Percentiles rank a stretch among this genome's conserved stretches.
phyloP scores from a whole-genome alignment of 2,113 vertebrate species.

The Acrocephalus arundinaceus region DNA sequence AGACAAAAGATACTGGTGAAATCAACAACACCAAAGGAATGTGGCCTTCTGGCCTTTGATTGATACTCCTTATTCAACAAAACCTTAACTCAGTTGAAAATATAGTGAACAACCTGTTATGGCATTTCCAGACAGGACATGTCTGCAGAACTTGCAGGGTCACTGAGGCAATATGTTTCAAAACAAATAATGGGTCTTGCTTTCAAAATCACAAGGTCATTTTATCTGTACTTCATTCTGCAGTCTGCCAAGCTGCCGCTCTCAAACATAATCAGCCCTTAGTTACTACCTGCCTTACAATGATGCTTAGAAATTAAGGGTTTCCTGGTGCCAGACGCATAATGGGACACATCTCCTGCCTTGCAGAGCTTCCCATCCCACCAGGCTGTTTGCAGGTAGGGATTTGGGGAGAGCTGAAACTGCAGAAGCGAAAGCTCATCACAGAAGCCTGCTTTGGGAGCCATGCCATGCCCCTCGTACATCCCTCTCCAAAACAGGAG shows the following conservation, averaged over 20 bases:
- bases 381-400: background rate
- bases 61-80: slow-evolving; percentile 61
- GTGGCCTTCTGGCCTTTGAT: slow-evolving; percentile 59
- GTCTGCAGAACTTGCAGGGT: slow-evolving; percentile 38
- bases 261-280: background rate
- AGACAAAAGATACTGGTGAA: slow-evolving; percentile 50
- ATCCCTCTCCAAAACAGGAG: background rate
- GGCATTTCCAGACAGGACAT: slow-evolving; percentile 35
- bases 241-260: background rate
- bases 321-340: background rate
- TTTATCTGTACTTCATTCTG: slow-evolving; percentile 45
- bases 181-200: slow-evolving; percentile 5
- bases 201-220: slow-evolving; percentile 46
- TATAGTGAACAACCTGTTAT: slow-evolving; percentile 26
- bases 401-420: background rate
- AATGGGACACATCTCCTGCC: background rate
- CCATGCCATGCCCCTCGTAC: rapidly evolving
- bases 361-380: background rate
- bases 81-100: slow-evolving; percentile 44
- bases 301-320: background rate
- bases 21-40: slow-evolving; percentile 50
- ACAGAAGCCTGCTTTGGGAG: background rate
- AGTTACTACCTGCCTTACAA: background rate
- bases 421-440: background rate
- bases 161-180: slow-evolving; percentile 43